These are phyloP conservation scores for Dolichotis patagonum DNA, from an alignment of 2,113 vertebrate species.

Conservation along the genomic window DNA sequence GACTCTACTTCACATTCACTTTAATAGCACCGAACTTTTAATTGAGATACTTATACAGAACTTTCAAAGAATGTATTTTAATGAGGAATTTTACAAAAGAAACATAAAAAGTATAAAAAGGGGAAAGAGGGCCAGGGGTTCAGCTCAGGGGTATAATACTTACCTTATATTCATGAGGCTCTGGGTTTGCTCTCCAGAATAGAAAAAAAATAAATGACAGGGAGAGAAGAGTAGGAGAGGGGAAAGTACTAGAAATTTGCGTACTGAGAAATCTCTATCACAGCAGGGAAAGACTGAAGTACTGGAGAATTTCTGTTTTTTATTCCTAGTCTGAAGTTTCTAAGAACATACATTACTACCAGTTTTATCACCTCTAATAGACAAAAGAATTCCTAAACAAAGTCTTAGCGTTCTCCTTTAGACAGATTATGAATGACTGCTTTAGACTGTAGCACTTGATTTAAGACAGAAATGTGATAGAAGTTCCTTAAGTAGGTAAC, in stretches of 20 bases:
- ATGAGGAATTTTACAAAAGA: slow-evolving; percentile 9
- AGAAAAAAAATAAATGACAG: background rate
- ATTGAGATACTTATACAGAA: background rate
- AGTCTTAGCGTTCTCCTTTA: background rate
- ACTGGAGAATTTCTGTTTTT: background rate
- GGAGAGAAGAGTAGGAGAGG: background rate
- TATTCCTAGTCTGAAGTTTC: background rate
- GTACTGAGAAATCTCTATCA: background rate
- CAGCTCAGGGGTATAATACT: background rate
- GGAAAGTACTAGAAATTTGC: background rate
- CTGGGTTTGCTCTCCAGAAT: background rate
- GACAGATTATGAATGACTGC: background rate
- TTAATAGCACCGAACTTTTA: background rate
- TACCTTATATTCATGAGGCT: background rate
- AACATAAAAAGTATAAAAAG: background rate
- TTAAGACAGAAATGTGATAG: background rate
- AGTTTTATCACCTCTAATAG: background rate
- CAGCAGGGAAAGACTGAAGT: background rate
- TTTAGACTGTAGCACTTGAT: background rate
- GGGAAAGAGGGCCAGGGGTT: background rate
- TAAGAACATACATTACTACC: background rate
- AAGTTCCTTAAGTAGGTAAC: background rate
- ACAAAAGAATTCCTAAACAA: background rate
- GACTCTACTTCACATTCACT: background rate
- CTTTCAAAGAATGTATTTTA: slow-evolving; percentile 45